Base-by-base conservation (phyloP, 2,113 vertebrate genomes). In the Eleginops maclovinus region DNA sequence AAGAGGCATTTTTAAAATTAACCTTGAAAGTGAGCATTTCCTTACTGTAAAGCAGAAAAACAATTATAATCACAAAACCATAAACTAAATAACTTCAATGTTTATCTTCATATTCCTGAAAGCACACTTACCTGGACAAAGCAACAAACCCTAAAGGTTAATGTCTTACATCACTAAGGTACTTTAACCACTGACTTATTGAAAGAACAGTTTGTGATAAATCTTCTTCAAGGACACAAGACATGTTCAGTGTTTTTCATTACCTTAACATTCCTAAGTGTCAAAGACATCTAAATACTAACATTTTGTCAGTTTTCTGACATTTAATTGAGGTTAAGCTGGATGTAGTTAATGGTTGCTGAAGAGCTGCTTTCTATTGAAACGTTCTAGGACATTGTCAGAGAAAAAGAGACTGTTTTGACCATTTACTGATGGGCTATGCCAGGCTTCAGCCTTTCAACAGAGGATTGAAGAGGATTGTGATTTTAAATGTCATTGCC, bases 401-500 rank as follows among this genome's bases (percentile, higher is more conserved):
- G 17, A 62, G 28, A 21, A 79, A 65, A 77, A 65, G 3, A 53
- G 62, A 36, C 59, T 19, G 10, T 71, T 85, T 74, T 53, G 71
- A 55, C 50, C 44, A 54, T 79, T 77, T 72, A 40, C 70, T 75
- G 85, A 82, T 65, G 49, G 59, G 56, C 77, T 50, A 17, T 12
- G 59, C 60, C 79, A 85, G 67, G 77, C 81, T 79, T 86, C 77
- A 89, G 67, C 81, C 73, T 77, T 55, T 72, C 64, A 26, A 78
- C 81, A 86, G 80, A 82, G 31, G 31, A 36, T 36, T 36, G 31
- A 36, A 36, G 77, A 84, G 81, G 62, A 80, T 82, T 84, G 73
- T 70, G 72, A 87, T 85, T 89, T 85, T 72, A 92, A 91, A 92
- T 89, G 87, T 86, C 89, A 86, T 11, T 71, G 73, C 70, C 79